Percentiles rank a stretch among this genome's conserved stretches.
phyloP scores from a whole-genome alignment of 2,113 vertebrate genomes.

The Dasyurus viverrinus region DNA sequence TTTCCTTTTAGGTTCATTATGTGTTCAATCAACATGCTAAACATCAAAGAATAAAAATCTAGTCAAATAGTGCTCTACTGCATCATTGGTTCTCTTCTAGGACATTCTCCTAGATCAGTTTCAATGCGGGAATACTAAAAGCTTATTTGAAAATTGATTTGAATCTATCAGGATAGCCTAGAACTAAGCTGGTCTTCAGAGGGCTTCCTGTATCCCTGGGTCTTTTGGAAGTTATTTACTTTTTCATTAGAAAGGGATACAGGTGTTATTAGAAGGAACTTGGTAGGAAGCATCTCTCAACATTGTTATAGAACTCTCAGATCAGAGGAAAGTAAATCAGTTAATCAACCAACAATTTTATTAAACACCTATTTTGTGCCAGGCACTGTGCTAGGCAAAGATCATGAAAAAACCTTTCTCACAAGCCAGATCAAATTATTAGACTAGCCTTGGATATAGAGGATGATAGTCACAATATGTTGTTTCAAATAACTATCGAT shows the following conservation, averaged over 20 bases:
- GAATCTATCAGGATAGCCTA: not conserved
- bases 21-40: not conserved
- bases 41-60: not conserved
- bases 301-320: not conserved
- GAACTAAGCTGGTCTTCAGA: not conserved
- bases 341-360: not conserved
- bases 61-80: no score
- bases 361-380: not conserved
- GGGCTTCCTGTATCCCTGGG: not conserved
- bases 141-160: not conserved
- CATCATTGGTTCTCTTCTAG: no score
- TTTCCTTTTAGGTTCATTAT: not conserved
- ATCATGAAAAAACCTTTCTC: not conserved
- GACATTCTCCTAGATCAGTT: not conserved
- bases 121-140: not conserved
- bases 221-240: conserved; percentile 51
- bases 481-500: conserved; percentile 28
- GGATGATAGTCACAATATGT: not conserved
- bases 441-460: not conserved
- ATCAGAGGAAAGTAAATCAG: not conserved
- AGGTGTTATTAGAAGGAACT: not conserved
- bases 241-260: not conserved
- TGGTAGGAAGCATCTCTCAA: conserved; percentile 9
- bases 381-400: not conserved
- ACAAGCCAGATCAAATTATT: not conserved